These are phyloP conservation scores for Liposcelis brunnea DNA, from an alignment of 2,888 invertebrate genomes.

Conservation along the genomic window DNA sequence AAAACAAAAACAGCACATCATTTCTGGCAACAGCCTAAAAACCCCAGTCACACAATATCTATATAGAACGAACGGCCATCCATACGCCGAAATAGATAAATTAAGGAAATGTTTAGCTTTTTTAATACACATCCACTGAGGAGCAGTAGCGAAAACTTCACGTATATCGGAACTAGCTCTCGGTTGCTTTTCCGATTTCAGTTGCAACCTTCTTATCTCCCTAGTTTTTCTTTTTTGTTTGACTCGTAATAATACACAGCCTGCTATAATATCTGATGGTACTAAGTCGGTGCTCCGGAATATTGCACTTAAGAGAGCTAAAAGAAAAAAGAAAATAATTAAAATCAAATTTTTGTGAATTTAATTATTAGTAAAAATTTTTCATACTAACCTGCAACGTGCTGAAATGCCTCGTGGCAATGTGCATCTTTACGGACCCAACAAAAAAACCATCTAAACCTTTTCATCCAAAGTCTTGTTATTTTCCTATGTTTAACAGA, in stretches of 20 bases:
- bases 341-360: slow-evolving; percentile 7
- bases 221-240: slow-evolving; percentile 56
- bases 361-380: slow-evolving; percentile 7
- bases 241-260: slow-evolving; percentile 63
- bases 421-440: slow-evolving; percentile 52
- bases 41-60: slow-evolving; percentile 56
- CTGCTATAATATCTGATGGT: slow-evolving; percentile 75
- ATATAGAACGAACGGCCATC: slow-evolving; percentile 75
- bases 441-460: slow-evolving; percentile 60
- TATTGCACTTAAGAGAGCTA: slow-evolving; percentile 54
- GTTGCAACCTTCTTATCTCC: slow-evolving; percentile 47
- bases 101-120: slow-evolving; percentile 60
- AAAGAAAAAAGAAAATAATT: slow-evolving; percentile 19
- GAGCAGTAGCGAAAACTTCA: slow-evolving; percentile 42
- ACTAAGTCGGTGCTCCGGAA: slow-evolving; percentile 76
- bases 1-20: slow-evolving; percentile 56
- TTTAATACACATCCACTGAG: slow-evolving; percentile 66
- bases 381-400: slow-evolving; percentile 47
- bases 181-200: slow-evolving; percentile 30
- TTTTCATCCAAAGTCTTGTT: slow-evolving; percentile 53
- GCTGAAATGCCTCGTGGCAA: slow-evolving; percentile 60
- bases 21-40: slow-evolving; percentile 47
- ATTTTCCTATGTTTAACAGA: slow-evolving; percentile 49
- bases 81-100: slow-evolving; percentile 68
- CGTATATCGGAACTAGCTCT: slow-evolving; percentile 27